Evolutionary conservation across 1,140 invertebrate genomes (phyloP).

Genomic region (Halotydeus destructor): DNA sequence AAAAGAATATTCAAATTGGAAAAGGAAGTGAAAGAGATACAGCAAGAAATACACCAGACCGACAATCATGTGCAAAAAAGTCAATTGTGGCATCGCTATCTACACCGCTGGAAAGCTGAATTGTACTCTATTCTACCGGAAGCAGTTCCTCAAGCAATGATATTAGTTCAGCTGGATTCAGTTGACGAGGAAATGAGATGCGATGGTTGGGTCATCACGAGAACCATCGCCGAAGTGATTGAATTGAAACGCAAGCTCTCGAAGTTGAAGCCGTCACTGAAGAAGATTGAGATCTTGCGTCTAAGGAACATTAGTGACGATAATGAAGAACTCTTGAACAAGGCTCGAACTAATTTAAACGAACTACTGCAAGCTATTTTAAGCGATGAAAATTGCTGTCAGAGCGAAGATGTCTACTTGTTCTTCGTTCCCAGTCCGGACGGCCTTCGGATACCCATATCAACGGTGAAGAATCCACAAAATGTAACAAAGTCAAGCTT

Average conservation of each 20-base stretch:
- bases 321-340: conserved; percentile 51
- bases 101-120: conserved; percentile 54
- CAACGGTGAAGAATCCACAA: conserved; percentile 47
- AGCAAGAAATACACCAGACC: conserved; percentile 47
- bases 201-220: conserved; percentile 17
- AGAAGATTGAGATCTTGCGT: conserved; percentile 3
- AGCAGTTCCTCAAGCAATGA: background rate
- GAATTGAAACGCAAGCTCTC: conserved; percentile 59
- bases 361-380: conserved; percentile 30
- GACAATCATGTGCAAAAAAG: conserved; percentile 64
- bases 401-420: conserved; percentile 65
- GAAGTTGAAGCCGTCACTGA: background rate
- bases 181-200: background rate
- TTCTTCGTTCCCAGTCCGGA: conserved; percentile 74
- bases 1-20: conserved; percentile 42
- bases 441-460: conserved; percentile 51
- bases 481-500: conserved; percentile 20
- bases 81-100: conserved; percentile 65
- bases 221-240: conserved; percentile 59
- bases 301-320: conserved; percentile 12
- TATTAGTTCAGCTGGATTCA: background rate
- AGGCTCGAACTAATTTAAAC: conserved; percentile 56
- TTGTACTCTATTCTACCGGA: conserved; percentile 1
- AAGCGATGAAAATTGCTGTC: conserved; percentile 51
- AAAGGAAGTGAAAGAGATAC: conserved; percentile 54